A percentile compares a stretch with the other conserved stretches of the same genome.
phyloP scores from a whole-genome alignment of 2,888 invertebrate genomes.

The Troglohyphantes excavatus region DNA sequence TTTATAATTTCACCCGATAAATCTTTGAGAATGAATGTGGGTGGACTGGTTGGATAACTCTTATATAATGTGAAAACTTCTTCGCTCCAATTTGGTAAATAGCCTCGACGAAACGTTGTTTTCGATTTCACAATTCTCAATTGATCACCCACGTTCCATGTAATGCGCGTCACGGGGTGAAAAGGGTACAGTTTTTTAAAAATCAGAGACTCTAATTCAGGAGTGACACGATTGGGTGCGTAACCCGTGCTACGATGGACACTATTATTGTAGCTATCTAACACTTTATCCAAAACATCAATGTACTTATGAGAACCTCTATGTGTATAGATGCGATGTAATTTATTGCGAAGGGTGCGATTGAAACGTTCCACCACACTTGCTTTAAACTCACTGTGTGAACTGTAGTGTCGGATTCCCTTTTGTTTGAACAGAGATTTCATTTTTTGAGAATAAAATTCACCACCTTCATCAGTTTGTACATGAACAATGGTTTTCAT shows the following conservation, averaged over 20 bases:
- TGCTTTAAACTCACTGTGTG: slow-evolving; percentile 80
- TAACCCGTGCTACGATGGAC: slow-evolving; percentile 13
- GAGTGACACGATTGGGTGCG: slow-evolving; percentile 15
- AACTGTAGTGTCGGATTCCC: slow-evolving; percentile 4
- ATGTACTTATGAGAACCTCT: slow-evolving; percentile 23
- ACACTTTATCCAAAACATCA: slow-evolving; percentile 28
- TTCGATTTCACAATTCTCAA: slow-evolving; percentile 23
- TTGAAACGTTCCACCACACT: slow-evolving; percentile 81
- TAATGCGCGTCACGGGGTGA: background rate
- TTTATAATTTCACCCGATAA: background rate
- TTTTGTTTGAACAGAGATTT: slow-evolving; percentile 79
- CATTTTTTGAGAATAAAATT: slow-evolving; percentile 61
- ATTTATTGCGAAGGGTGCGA: slow-evolving; percentile 80
- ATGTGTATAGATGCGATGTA: slow-evolving; percentile 10
- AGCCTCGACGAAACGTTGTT: slow-evolving; percentile 31
- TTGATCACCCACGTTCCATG: background rate
- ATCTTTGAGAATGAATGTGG: background rate
- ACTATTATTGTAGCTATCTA: slow-evolving; percentile 61
- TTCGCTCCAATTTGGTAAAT: slow-evolving; percentile 49
- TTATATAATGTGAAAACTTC: slow-evolving; percentile 29
- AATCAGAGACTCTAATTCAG: background rate
- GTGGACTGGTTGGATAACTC: background rate
- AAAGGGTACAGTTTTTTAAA: slow-evolving; percentile 50
- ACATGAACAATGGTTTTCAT: background rate
- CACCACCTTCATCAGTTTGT: no score